Conservation (phyloP, 2,113 vertebrate species). For the Lampris megalopsis region DNA sequence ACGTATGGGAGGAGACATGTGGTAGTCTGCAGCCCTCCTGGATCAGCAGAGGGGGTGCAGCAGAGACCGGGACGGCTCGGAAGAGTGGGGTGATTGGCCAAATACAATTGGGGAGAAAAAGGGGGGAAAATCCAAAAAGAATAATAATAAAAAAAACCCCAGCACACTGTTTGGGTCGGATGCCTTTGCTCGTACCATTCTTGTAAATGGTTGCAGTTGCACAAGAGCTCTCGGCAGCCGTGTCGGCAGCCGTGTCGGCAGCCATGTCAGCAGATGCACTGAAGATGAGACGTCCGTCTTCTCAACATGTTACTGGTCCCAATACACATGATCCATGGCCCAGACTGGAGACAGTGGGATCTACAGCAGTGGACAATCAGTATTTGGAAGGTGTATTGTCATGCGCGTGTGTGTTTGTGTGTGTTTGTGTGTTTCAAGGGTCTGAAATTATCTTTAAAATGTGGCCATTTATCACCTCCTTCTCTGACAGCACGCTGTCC, state of each 20-base stretch:
- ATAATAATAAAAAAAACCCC: no score
- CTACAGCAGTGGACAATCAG: constrained; percentile 37
- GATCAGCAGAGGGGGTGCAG: no score
- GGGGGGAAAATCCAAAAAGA: no score
- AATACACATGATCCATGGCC: constrained; percentile 44
- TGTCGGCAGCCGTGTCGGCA: neutral
- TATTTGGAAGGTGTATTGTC: constrained; percentile 34
- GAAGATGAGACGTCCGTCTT: constrained; percentile 49
- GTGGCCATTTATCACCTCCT: constrained; percentile 22
- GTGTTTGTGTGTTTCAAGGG: constrained; percentile 11
- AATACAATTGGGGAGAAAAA: no score
- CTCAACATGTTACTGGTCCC: constrained; percentile 16
- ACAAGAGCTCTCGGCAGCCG: no score
- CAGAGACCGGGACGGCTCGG: no score
- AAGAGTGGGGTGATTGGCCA: no score
- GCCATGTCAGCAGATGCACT: constrained; percentile 10
- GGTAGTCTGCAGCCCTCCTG: no score
- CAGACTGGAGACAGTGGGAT: constrained; percentile 30
- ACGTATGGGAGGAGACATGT: no score
- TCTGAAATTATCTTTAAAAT: constrained; percentile 29
- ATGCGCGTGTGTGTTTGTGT: neutral
- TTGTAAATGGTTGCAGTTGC: no score
- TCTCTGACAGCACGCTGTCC: constrained; percentile 3
- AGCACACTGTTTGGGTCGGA: no score
- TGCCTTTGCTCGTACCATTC: no score